These are phyloP conservation scores for Idaea dimidiata DNA, from an alignment of 2,888 invertebrate genomes.

Conservation along the genomic window DNA sequence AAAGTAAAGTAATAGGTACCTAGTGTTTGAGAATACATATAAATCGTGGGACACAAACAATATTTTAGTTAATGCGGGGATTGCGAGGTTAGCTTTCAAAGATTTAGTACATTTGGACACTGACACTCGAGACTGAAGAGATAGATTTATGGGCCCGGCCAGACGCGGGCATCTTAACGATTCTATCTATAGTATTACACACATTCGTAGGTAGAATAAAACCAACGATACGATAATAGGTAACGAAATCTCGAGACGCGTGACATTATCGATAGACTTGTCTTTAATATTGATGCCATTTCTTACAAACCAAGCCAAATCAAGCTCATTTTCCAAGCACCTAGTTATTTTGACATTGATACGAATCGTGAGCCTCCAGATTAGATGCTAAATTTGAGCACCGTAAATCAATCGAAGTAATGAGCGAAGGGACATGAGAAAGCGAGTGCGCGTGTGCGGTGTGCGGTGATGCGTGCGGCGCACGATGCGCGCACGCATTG, in stretches of 20 bases:
- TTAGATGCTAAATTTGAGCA: constrained; percentile 3
- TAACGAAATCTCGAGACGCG: constrained; percentile 24
- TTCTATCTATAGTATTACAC: constrained; percentile 25
- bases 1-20: constrained; percentile 7
- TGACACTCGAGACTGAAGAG: constrained; percentile 41
- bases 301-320: constrained; percentile 16
- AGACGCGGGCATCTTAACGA: constrained; percentile 39
- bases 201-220: not conserved
- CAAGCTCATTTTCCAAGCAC: constrained; percentile 5
- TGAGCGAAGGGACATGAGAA: constrained; percentile 63
- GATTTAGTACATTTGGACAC: constrained; percentile 50
- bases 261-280: constrained; percentile 27
- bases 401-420: constrained; percentile 25
- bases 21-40: not conserved
- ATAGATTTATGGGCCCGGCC: constrained; percentile 54
- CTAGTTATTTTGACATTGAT: not conserved
- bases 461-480: constrained; percentile 65
- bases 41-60: not conserved
- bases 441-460: constrained; percentile 45
- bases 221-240: constrained; percentile 1
- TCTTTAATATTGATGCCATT: constrained; percentile 27
- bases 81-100: constrained; percentile 39
- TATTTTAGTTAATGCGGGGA: constrained; percentile 39
- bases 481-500: constrained; percentile 74
- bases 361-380: constrained; percentile 15